phyloP scores from a whole-genome alignment of 2,888 invertebrate species.

The Stictocephala bisonia region DNA sequence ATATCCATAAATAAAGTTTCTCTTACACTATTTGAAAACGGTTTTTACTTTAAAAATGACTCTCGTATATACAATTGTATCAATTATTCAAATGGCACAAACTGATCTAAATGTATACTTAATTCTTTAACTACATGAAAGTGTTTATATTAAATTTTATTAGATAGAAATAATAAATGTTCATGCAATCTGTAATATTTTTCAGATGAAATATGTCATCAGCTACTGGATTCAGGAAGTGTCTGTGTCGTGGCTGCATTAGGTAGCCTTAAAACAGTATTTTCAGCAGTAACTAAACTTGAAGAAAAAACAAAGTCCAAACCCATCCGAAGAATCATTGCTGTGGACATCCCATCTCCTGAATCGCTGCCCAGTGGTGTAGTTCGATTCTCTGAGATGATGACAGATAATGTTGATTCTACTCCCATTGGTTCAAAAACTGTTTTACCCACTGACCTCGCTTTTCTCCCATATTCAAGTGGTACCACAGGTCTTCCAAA shows the following conservation, averaged over 20 bases:
- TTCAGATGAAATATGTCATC: slow-evolving; percentile 78
- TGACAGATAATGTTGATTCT: slow-evolving; percentile 67
- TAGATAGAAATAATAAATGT: no score
- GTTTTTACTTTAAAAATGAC: no score
- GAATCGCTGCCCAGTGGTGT: slow-evolving; percentile 16
- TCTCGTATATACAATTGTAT: no score
- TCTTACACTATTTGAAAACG: no score
- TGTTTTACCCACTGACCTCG: slow-evolving; percentile 63
- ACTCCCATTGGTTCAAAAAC: slow-evolving; percentile 60
- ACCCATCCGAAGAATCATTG: slow-evolving; percentile 17
- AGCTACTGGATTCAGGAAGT: slow-evolving; percentile 70
- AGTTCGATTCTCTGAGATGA: slow-evolving; percentile 63
- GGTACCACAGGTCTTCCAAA: slow-evolving; percentile 88
- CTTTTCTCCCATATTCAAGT: slow-evolving; percentile 84
- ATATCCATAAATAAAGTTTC: no score
- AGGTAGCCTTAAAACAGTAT: slow-evolving; percentile 3
- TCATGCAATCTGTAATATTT: no score
- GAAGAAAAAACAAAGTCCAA: slow-evolving; percentile 44
- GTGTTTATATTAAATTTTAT: no score
- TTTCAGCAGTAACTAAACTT: slow-evolving; percentile 39
- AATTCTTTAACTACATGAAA: no score
- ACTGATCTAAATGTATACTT: no score
- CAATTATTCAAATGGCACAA: no score
- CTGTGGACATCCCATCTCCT: slow-evolving; percentile 21
- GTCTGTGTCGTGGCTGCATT: slow-evolving; percentile 24